A percentile compares a stretch with the other conserved stretches of the same genome.
Conservation (phyloP, 2,113 vertebrate species). For the Myiopsitta monachus region DNA sequence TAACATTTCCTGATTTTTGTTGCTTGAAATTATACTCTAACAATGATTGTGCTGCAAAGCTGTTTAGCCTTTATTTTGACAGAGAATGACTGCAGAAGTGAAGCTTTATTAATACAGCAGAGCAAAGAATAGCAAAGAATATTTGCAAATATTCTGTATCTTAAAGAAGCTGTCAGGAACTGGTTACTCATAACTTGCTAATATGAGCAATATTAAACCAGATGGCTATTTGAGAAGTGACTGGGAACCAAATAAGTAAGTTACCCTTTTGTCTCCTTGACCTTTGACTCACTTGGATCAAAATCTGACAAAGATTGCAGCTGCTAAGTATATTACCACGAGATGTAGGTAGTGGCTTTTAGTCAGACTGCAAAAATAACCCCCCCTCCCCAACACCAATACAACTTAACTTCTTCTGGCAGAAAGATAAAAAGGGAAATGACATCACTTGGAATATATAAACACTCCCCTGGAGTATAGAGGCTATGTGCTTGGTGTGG, state of each 20-base stretch:
- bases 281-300: slow-evolving; percentile 71
- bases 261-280: slow-evolving; percentile 63
- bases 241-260: background rate
- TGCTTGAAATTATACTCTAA: background rate
- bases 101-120: background rate
- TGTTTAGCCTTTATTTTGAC: background rate
- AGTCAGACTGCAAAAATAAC: slow-evolving; percentile 68
- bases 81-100: background rate
- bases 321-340: slow-evolving; percentile 43
- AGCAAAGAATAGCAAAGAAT: background rate
- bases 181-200: background rate
- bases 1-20: background rate
- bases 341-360: slow-evolving; percentile 63
- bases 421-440: slow-evolving; percentile 56
- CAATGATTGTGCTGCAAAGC: background rate
- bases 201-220: background rate
- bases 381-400: background rate
- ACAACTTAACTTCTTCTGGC: slow-evolving; percentile 18
- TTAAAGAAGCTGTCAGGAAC: background rate
- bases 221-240: background rate
- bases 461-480: slow-evolving; percentile 39
- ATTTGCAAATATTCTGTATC: background rate
- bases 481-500: slow-evolving; percentile 29
- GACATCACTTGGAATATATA: slow-evolving; percentile 66
- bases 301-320: slow-evolving; percentile 32